Base-by-base conservation (phyloP, 1,140 invertebrate species). In the Hyles vespertilio region DNA sequence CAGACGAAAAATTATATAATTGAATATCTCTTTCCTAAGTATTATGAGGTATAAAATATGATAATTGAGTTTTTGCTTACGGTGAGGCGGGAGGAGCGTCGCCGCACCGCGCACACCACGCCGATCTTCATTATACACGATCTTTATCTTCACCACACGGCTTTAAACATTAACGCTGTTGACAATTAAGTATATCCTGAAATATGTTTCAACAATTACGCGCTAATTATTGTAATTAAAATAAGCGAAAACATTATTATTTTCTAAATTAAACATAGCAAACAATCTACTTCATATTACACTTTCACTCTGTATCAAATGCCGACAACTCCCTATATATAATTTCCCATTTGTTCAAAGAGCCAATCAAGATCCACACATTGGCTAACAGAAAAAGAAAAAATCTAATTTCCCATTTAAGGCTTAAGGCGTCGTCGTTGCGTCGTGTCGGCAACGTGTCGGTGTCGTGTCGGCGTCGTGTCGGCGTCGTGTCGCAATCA, bases 21-120 rank as follows among this genome's bases (percentile, higher is more conserved):
- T 84, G 84, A 89, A 89, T 89, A 87, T 87, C 82, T 84, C 69
- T 83, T 79, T 83, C 81, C 78, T 89, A 84, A 86, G 82, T 80
- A 89, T 89, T 84, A 89, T 84, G 84, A 87, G 81, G 83, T 89
- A 89, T 89, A 89, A 89, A 89, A 89, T 89, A 89, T 89, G 86
- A 86, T 89, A 87, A 89, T 87, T 81, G 77, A 79, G 80, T 89
- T 86, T 84, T 80, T 80, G 81, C 78, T 78, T 74, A 78, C 79
- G 72, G 73, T 69, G 65, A 76, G 72, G 70, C 69, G 75, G 66
- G 65, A 12, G 59, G 43, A 34, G 57, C 32, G 45, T 40, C 36
- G 36, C 36, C 36, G 52, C 50, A 43, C 43, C 40, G 56, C 34
- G 40, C 40, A 36, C 59, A 33, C n/a, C 51, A 44, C 36, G 36